Conservation (phyloP, 2,888 invertebrate genomes). For the Perithous albicinctus region DNA sequence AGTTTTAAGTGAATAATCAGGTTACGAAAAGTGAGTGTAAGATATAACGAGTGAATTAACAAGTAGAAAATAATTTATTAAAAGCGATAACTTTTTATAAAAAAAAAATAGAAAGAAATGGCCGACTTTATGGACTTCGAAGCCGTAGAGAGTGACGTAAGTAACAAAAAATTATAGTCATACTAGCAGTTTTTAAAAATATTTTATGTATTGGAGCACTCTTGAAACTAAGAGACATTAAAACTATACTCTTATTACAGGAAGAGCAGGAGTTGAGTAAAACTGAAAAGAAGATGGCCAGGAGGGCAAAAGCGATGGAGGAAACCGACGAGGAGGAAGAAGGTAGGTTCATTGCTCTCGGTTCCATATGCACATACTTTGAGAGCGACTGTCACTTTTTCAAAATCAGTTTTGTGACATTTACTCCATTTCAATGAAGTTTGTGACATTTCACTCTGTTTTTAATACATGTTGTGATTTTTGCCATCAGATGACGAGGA, state of each 20-base stretch:
- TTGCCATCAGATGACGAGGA: conserved; percentile 91
- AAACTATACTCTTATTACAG: conserved; percentile 81
- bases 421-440: too few relatives aligned
- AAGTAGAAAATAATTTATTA: neutral
- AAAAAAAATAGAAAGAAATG: conserved; percentile 32
- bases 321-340: conserved; percentile 97
- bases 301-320: conserved; percentile 92
- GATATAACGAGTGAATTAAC: neutral
- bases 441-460: too few relatives aligned
- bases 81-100: conserved; percentile 16
- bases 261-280: conserved; percentile 92
- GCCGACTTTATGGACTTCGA: conserved; percentile 76
- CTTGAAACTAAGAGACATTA: neutral
- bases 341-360: conserved; percentile 83
- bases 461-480: neutral
- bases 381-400: neutral
- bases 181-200: neutral
- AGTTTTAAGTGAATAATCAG: neutral
- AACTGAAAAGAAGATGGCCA: conserved; percentile 91
- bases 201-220: too few relatives aligned
- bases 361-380: neutral
- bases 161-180: conserved; percentile 40
- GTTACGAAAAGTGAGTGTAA: too few relatives aligned
- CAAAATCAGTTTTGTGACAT: too few relatives aligned
- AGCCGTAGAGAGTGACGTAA: conserved; percentile 77